Evolutionary conservation across 2,797 vertebrate species (phyloP).

Genomic region (Notamacropus eugenii): DNA sequence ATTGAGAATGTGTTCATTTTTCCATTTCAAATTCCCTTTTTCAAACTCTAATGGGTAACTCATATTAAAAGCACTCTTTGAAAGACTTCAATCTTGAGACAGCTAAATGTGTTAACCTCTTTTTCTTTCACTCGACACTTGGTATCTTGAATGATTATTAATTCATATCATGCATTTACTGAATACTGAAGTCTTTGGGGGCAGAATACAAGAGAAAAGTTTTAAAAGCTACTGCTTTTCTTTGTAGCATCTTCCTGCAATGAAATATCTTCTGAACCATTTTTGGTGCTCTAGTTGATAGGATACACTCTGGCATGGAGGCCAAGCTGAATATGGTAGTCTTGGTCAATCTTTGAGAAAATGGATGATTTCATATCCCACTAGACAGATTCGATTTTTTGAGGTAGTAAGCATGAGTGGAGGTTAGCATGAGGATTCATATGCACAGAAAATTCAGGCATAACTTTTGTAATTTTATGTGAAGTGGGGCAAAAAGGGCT

Average conservation of each 20-base stretch:
- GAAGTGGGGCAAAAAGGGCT: neutral
- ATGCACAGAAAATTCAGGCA: neutral
- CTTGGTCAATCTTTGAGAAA: neutral
- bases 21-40: conserved; percentile 73
- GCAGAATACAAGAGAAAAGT: neutral
- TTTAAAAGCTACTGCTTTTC: neutral
- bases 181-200: neutral
- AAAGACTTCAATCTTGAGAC: conserved; percentile 45
- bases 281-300: neutral
- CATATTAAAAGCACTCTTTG: conserved; percentile 67
- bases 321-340: neutral
- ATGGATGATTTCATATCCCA: neutral
- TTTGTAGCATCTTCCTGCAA: neutral
- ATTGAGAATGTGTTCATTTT: conserved; percentile 74
- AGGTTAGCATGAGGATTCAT: neutral
- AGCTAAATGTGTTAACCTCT: conserved; percentile 46
- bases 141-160: neutral
- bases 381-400: neutral
- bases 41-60: conserved; percentile 68
- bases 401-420: neutral
- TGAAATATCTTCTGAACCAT: neutral
- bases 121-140: neutral
- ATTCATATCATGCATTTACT: neutral
- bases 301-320: neutral
- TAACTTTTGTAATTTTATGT: neutral